Percentiles rank a stretch among this genome's conserved stretches.
Evolutionary conservation across 1,140 invertebrate genomes (phyloP).

Genomic region (Cyrtorhinus lividipennis): DNA sequence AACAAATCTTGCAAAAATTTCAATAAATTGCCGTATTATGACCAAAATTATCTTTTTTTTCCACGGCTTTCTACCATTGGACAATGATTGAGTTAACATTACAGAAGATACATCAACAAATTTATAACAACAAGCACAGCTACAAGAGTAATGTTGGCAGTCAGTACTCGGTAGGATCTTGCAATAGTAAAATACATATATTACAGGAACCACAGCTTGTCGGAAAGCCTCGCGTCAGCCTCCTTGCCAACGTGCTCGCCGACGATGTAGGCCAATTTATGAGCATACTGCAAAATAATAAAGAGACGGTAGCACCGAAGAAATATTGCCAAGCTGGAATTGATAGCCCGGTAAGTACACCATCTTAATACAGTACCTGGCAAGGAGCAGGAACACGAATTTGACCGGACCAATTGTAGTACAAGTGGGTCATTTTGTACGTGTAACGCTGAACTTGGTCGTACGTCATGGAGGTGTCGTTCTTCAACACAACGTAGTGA

Average conservation of each 20-base stretch:
- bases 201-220: slow-evolving; percentile 24
- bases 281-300: slow-evolving; percentile 51
- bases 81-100: no score
- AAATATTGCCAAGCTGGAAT: no score
- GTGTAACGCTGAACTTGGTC: slow-evolving; percentile 57
- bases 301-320: not conserved
- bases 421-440: slow-evolving; percentile 68
- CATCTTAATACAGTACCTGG: no score
- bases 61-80: no score
- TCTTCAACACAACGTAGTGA: slow-evolving; percentile 58
- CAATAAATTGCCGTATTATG: no score
- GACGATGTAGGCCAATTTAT: slow-evolving; percentile 65
- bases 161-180: no score
- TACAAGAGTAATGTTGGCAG: no score
- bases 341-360: not conserved
- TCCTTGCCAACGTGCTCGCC: slow-evolving; percentile 38
- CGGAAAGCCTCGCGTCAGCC: slow-evolving; percentile 7
- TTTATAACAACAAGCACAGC: no score
- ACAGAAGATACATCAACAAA: no score
- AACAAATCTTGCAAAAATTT: no score
- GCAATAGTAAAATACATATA: no score
- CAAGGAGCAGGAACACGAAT: slow-evolving; percentile 44
- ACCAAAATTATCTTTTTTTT: no score
- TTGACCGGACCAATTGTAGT: slow-evolving; percentile 62
- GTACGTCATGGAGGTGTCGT: slow-evolving; percentile 40